Conservation (phyloP, 2,113 vertebrate genomes). For the Grammomys surdaster region DNA sequence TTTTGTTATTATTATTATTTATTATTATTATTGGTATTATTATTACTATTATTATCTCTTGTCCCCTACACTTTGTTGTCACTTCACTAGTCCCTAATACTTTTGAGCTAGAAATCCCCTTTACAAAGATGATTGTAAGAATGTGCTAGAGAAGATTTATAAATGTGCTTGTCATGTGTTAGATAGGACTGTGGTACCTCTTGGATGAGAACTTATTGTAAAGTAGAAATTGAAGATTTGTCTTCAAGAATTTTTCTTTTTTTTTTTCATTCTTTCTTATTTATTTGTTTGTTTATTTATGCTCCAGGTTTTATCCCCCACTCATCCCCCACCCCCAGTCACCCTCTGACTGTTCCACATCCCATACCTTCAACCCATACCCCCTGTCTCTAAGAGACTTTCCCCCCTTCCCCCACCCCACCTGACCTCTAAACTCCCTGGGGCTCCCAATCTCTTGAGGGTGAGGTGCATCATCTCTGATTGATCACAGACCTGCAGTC, state of each 20-base stretch:
- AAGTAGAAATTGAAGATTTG: neutral
- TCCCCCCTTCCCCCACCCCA: no score
- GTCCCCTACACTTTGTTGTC: neutral
- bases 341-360: no score
- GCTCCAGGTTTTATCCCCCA: no score
- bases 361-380: no score
- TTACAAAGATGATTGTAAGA: neutral
- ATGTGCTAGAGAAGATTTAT: neutral
- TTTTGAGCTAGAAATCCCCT: neutral
- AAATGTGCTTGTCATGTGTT: neutral
- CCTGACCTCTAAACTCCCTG: no score
- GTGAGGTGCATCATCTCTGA: no score
- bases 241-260: neutral
- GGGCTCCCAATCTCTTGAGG: no score
- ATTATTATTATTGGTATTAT: neutral
- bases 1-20: neutral
- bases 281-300: no score
- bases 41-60: neutral
- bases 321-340: no score
- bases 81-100: neutral
- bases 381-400: no score
- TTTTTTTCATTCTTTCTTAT: no score
- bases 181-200: neutral
- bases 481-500: no score
- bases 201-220: constrained; percentile 12